Evolutionary conservation across 2,888 invertebrate genomes (phyloP).

Genomic region (Cheilosia pagana): DNA sequence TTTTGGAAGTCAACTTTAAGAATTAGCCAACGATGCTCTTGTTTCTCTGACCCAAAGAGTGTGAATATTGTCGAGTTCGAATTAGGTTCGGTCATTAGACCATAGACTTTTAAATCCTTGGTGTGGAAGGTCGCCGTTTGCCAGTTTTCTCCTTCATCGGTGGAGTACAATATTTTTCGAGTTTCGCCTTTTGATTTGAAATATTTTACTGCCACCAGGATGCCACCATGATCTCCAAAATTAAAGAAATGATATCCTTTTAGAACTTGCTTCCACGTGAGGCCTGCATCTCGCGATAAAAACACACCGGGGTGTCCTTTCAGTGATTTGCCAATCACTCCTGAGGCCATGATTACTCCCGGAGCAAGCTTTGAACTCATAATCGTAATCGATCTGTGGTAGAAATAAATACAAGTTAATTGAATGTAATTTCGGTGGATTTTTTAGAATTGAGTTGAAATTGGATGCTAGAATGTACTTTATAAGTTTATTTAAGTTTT

Average conservation of each 20-base stretch:
- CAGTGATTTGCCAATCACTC: conserved; percentile 90
- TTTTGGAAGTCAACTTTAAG: conserved; percentile 81
- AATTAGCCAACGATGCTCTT: conserved; percentile 89
- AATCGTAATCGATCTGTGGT: conserved; percentile 88
- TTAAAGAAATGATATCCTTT: conserved; percentile 93
- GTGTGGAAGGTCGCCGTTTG: conserved; percentile 88
- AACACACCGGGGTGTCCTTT: conserved; percentile 93
- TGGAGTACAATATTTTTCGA: conserved; percentile 91
- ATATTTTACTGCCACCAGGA: conserved; percentile 93
- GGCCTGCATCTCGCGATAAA: conserved; percentile 91
- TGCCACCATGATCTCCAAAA: conserved; percentile 95
- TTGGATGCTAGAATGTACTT: too few relatives aligned
- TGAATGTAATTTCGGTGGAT: not conserved
- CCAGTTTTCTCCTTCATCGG: conserved; percentile 94
- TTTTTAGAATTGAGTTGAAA: not conserved
- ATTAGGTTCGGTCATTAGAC: conserved; percentile 96
- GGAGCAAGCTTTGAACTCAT: conserved; percentile 94
- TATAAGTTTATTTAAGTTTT: too few relatives aligned
- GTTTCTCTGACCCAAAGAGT: conserved; percentile 92
- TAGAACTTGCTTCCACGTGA: conserved; percentile 92
- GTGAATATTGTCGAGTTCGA: conserved; percentile 96
- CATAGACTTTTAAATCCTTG: conserved; percentile 92
- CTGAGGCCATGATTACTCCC: conserved; percentile 94
- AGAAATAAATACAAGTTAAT: not conserved
- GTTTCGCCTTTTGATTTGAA: conserved; percentile 91